phyloP scores from a whole-genome alignment of 2,797 vertebrate genomes.

The Muscicapa comitata region DNA sequence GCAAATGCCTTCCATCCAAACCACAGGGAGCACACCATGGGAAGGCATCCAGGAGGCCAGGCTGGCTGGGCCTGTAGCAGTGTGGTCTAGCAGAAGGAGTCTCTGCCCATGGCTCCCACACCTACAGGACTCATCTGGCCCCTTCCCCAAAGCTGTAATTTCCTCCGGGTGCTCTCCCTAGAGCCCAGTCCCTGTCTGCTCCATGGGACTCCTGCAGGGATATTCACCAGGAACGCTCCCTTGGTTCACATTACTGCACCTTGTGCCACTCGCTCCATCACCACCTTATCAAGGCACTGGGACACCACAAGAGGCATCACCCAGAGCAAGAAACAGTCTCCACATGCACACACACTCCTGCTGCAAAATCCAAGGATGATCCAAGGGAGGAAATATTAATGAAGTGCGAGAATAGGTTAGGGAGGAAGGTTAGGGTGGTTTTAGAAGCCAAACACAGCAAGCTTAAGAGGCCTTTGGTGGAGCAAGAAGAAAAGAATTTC shows the following conservation, averaged over 20 bases:
- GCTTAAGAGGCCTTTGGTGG: neutral
- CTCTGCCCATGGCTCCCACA: neutral
- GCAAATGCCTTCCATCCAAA: neutral
- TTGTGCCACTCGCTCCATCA: fast-evolving
- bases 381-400: neutral
- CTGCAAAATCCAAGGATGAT: neutral
- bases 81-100: too few relatives aligned
- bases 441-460: slow-evolving; percentile 18
- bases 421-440: neutral
- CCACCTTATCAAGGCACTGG: fast-evolving
- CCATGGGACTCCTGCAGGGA: neutral
- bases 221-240: fast-evolving
- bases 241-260: fast-evolving
- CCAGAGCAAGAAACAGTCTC: neutral
- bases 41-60: neutral
- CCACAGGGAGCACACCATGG: fast-evolving
- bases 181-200: neutral
- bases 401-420: neutral
- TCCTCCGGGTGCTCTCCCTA: neutral
- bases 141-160: neutral
- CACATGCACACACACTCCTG: neutral
- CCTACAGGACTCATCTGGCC: neutral
- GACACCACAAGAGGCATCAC: neutral
- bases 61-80: neutral
- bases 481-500: neutral